A percentile compares a stretch with the other conserved stretches of the same genome.
phyloP scores from a whole-genome alignment of 1,140 invertebrate species.

The Luehdorfia chinensis region DNA sequence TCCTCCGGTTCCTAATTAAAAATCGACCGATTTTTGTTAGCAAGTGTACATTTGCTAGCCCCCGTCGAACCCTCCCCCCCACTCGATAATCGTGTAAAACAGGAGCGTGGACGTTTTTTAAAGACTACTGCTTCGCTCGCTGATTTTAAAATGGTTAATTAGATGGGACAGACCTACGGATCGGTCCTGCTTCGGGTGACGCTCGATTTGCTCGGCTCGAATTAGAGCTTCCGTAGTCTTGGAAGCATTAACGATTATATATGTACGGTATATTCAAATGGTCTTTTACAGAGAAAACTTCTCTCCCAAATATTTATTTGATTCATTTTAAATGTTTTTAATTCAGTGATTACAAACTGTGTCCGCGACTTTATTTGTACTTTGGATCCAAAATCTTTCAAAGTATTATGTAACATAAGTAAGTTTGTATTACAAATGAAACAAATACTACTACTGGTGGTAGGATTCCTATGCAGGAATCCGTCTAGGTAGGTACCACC shows the following conservation, averaged over 20 bases:
- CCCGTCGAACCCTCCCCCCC: slow-evolving; percentile 22
- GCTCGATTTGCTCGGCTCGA: slow-evolving; percentile 10
- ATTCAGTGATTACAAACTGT: too few species aligned
- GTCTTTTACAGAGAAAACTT: too few species aligned
- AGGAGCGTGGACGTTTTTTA: slow-evolving; percentile 45
- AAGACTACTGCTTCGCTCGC: slow-evolving; percentile 38
- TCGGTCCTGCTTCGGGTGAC: slow-evolving; percentile 2
- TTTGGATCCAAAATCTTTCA: too few species aligned
- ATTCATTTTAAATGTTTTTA: too few species aligned
- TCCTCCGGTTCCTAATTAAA: slow-evolving; percentile 60
- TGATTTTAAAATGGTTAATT: slow-evolving; percentile 52
- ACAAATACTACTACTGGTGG: too few species aligned
- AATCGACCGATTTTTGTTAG: slow-evolving; percentile 68
- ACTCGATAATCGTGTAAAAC: slow-evolving; percentile 47
- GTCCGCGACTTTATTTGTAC: too few species aligned
- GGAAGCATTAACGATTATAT: slow-evolving; percentile 6
- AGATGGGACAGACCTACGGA: slow-evolving; percentile 28
- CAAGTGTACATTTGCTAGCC: slow-evolving; percentile 50
- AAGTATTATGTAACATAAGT: too few species aligned
- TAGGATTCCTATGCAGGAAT: too few species aligned
- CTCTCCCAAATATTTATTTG: too few species aligned
- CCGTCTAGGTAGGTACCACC: too few species aligned
- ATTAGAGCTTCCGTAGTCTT: slow-evolving; percentile 11
- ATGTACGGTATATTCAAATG: too few species aligned
- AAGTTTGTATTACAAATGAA: too few species aligned